A percentile compares a stretch with the other conserved stretches of the same genome.
phyloP scores from a whole-genome alignment of 2,888 invertebrate genomes.

The Chaetoderma sp. region DNA sequence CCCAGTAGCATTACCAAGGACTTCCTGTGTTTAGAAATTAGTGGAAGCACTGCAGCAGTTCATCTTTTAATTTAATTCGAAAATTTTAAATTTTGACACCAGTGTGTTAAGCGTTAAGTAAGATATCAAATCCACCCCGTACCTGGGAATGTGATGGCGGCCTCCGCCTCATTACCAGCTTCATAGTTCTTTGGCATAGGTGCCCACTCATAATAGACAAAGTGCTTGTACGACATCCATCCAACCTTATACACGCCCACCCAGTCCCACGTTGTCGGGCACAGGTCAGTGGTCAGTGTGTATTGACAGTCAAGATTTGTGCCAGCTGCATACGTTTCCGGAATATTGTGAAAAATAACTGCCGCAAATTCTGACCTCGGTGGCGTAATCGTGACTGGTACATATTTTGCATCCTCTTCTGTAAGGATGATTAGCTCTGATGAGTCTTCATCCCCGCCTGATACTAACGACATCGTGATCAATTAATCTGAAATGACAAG shows the following conservation, averaged over 20 bases:
- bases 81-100: too few relatives aligned
- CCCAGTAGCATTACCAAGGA: too few relatives aligned
- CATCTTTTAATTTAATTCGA: too few relatives aligned
- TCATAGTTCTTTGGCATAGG: slow-evolving; percentile 47
- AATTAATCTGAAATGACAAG: too few relatives aligned
- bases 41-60: too few relatives aligned
- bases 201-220: slow-evolving; percentile 61
- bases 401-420: too few relatives aligned
- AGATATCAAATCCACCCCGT: too few relatives aligned
- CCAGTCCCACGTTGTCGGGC: slow-evolving; percentile 57
- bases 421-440: too few relatives aligned
- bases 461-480: too few relatives aligned
- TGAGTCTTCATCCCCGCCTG: too few relatives aligned
- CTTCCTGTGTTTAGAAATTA: too few relatives aligned
- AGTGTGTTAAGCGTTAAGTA: too few relatives aligned
- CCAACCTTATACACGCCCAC: slow-evolving; percentile 66
- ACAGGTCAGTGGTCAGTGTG: slow-evolving; percentile 53
- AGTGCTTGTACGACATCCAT: slow-evolving; percentile 58
- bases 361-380: slow-evolving; percentile 52
- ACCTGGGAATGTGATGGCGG: slow-evolving; percentile 56
- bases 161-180: slow-evolving; percentile 46
- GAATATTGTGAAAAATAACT: slow-evolving; percentile 61
- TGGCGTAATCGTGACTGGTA: background rate
- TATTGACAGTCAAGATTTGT: slow-evolving; percentile 59
- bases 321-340: slow-evolving; percentile 61